Evolutionary conservation across 2,888 invertebrate genomes (phyloP).

Genomic region (Caradrina kadenii): DNA sequence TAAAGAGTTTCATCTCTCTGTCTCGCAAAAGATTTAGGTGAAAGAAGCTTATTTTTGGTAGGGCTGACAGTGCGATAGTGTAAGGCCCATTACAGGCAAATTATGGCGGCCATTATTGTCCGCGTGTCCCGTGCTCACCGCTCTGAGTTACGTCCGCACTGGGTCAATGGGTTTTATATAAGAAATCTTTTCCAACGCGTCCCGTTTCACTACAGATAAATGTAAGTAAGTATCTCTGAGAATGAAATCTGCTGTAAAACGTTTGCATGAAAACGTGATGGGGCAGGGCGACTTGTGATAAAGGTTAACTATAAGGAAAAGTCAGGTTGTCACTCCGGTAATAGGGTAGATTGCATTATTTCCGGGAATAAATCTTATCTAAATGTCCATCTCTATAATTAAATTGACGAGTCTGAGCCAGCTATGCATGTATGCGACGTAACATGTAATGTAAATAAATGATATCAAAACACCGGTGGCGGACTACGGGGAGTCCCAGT

Average conservation of each 20-base stretch:
- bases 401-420: conserved; percentile 22
- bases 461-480: conserved; percentile 67
- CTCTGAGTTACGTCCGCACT: conserved; percentile 83
- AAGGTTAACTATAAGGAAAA: conserved; percentile 42
- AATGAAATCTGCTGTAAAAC: conserved; percentile 50
- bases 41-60: conserved; percentile 87
- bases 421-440: conserved; percentile 22
- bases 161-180: conserved; percentile 87
- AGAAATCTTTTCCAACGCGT: conserved; percentile 76
- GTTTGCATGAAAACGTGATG: conserved; percentile 45
- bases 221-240: conserved; percentile 48
- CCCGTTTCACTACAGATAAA: conserved; percentile 58
- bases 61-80: conserved; percentile 89
- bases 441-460: conserved; percentile 61
- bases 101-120: conserved; percentile 88
- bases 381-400: conserved; percentile 27
- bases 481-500: conserved; percentile 72
- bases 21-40: conserved; percentile 77
- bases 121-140: conserved; percentile 84
- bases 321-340: conserved; percentile 28
- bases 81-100: conserved; percentile 89
- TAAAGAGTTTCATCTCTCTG: conserved; percentile 74
- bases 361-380: conserved; percentile 18
- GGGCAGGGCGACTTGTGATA: conserved; percentile 31
- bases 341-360: conserved; percentile 32